These are phyloP conservation scores for Ancistrus triradiatus DNA, from an alignment of 2,113 vertebrate genomes.

Conservation along the genomic window DNA sequence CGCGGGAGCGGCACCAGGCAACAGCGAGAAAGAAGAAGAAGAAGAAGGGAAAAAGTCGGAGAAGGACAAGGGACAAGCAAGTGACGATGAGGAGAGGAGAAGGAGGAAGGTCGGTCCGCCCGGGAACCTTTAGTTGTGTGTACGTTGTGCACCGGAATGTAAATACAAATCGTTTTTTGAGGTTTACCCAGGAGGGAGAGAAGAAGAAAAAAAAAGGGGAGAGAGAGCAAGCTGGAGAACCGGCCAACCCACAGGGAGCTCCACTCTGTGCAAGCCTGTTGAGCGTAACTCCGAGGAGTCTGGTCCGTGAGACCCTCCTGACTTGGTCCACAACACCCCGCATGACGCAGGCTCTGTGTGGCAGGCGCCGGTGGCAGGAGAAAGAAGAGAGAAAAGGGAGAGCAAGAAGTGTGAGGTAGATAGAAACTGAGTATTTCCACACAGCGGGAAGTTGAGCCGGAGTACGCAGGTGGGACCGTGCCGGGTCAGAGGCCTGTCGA, in stretches of 20 bases:
- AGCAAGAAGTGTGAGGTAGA: slow-evolving; percentile 68
- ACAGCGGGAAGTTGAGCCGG: slow-evolving; percentile 79
- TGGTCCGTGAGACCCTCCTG: too few species aligned
- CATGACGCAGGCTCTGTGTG: background rate
- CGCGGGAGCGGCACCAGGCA: slow-evolving; percentile 87
- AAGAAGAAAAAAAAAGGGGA: slow-evolving; percentile 95
- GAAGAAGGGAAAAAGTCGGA: slow-evolving; percentile 92
- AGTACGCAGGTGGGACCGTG: slow-evolving; percentile 85
- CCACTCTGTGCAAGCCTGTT: slow-evolving; percentile 63
- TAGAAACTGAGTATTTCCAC: slow-evolving; percentile 77
- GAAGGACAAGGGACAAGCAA: slow-evolving; percentile 90
- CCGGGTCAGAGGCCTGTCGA: slow-evolving; percentile 87
- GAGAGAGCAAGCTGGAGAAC: slow-evolving; percentile 83
- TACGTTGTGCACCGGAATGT: too few species aligned
- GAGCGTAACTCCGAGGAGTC: slow-evolving; percentile 64
- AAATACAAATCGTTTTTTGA: too few species aligned
- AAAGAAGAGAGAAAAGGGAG: slow-evolving; percentile 91
- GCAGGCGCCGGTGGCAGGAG: slow-evolving; percentile 70
- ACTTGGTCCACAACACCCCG: too few species aligned
- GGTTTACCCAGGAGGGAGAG: too few species aligned
- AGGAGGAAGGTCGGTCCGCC: slow-evolving; percentile 85
- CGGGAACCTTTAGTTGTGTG: too few species aligned
- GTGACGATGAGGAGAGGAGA: slow-evolving; percentile 86
- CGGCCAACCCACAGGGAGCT: slow-evolving; percentile 64
- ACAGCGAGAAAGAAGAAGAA: slow-evolving; percentile 99